Evolutionary conservation across 2,797 vertebrate genomes (phyloP).

Genomic region (Hyperoplus immaculatus): DNA sequence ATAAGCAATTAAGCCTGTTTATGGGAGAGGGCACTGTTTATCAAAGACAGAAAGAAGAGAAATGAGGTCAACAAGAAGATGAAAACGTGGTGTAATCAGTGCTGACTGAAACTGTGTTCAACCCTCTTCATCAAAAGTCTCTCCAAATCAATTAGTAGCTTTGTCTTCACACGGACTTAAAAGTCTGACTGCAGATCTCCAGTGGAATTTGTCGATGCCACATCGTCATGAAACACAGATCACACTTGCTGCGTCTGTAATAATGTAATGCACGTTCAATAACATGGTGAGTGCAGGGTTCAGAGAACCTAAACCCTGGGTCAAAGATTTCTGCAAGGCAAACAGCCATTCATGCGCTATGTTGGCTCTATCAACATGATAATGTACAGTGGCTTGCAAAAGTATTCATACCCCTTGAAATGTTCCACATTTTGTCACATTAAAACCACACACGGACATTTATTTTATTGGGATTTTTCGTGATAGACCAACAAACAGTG

Average conservation of each 20-base stretch:
- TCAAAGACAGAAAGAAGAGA: conserved; percentile 41
- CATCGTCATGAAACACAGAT: conserved; percentile 23
- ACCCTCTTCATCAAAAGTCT: conserved; percentile 39
- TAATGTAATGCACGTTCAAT: conserved; percentile 37
- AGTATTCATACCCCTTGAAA: no score
- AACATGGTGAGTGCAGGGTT: conserved; percentile 14
- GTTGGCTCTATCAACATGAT: no score
- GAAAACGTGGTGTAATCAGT: conserved; percentile 52
- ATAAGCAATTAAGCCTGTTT: neutral
- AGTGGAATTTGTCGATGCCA: conserved; percentile 19
- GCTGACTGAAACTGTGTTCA: conserved; percentile 38
- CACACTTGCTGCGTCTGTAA: neutral
- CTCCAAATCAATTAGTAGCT: conserved; percentile 40
- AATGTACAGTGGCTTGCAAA: no score
- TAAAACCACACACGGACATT: no score
- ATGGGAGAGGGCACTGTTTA: conserved; percentile 17
- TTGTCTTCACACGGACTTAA: conserved; percentile 17
- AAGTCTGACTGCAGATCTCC: conserved; percentile 23
- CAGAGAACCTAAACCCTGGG: conserved; percentile 1
- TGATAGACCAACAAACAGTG: no score
- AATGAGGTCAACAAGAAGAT: conserved; percentile 61
- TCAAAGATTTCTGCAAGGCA: no score
- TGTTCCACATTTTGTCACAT: no score
- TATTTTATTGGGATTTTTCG: no score
- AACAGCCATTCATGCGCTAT: no score